Percentiles rank a stretch among this genome's conserved stretches.
These are phyloP conservation scores for Lampris megalopsis DNA, from an alignment of 2,113 vertebrate genomes.

Conservation along the genomic window DNA sequence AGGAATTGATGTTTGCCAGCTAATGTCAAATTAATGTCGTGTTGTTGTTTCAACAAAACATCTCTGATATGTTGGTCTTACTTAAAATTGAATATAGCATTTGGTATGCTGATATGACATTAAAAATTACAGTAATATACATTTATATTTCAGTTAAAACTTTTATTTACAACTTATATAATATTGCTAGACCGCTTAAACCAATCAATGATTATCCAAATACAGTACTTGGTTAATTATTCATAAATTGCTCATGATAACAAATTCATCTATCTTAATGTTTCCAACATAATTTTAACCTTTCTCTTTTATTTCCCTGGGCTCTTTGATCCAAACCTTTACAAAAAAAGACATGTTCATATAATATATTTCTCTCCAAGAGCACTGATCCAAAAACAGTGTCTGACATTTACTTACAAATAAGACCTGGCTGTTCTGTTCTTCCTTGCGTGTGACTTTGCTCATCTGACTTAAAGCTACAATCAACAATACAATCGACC, in stretches of 20 bases:
- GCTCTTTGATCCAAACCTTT: background rate
- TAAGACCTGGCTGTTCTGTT: too few species aligned
- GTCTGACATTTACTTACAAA: too few species aligned
- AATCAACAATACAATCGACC: too few species aligned
- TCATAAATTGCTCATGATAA: background rate
- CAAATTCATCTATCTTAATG: background rate
- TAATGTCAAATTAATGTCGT: slow-evolving; percentile 90
- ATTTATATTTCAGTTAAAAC: too few species aligned
- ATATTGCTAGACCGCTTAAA: too few species aligned
- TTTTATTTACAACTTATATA: too few species aligned
- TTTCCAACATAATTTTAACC: background rate
- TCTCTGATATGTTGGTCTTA: slow-evolving; percentile 55
- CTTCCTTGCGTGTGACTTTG: too few species aligned
- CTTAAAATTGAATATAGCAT: slow-evolving; percentile 4
- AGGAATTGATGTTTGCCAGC: slow-evolving; percentile 89
- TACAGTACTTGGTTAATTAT: slow-evolving; percentile 11
- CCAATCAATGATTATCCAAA: background rate
- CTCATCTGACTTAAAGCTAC: too few species aligned
- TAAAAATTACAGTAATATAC: background rate
- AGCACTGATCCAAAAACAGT: too few species aligned
- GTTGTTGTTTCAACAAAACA: slow-evolving; percentile 88
- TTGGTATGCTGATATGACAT: slow-evolving; percentile 8
- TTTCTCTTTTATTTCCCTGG: background rate
- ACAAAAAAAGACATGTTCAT: background rate
- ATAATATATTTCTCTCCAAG: background rate